Evolutionary conservation across 1,140 invertebrate genomes (phyloP).

Genomic region (Zaprionus davidi): DNA sequence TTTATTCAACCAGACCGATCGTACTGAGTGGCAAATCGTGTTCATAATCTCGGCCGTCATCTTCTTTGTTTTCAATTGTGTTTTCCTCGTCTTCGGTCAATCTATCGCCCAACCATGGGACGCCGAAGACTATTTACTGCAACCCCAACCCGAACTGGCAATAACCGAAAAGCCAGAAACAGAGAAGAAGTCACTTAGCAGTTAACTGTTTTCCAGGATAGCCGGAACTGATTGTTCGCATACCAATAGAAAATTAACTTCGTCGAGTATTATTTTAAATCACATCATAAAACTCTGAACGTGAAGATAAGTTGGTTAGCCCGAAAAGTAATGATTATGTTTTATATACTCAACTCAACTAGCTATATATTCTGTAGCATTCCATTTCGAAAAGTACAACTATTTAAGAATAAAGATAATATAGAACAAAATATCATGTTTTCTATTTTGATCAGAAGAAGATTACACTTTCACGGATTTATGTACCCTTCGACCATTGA

Average conservation of each 20-base stretch:
- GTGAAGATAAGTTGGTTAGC: too few species aligned
- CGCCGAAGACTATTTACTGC: constrained; percentile 89
- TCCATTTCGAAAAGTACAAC: neutral
- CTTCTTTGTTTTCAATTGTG: constrained; percentile 66
- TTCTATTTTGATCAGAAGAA: too few species aligned
- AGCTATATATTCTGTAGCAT: constrained; percentile 4
- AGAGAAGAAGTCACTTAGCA: constrained; percentile 11
- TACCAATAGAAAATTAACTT: constrained; percentile 89
- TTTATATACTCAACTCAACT: constrained; percentile 14
- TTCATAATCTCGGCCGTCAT: constrained; percentile 67
- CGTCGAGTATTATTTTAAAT: constrained; percentile 37
- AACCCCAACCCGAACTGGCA: constrained; percentile 26
- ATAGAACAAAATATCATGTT: neutral
- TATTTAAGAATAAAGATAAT: constrained; percentile 9
- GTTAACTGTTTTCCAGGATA: neutral
- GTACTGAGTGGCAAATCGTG: constrained; percentile 89
- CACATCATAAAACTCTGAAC: neutral
- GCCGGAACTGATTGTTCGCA: constrained; percentile 83
- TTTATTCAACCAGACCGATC: constrained; percentile 87
- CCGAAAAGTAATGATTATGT: constrained; percentile 10
- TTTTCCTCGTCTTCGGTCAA: constrained; percentile 86
- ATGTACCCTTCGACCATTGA: too few species aligned
- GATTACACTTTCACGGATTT: too few species aligned
- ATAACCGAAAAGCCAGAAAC: neutral
- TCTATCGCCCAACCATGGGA: constrained; percentile 94